Base-by-base conservation (phyloP, 2,888 invertebrate genomes). In the Willowsia nigromaculata region DNA sequence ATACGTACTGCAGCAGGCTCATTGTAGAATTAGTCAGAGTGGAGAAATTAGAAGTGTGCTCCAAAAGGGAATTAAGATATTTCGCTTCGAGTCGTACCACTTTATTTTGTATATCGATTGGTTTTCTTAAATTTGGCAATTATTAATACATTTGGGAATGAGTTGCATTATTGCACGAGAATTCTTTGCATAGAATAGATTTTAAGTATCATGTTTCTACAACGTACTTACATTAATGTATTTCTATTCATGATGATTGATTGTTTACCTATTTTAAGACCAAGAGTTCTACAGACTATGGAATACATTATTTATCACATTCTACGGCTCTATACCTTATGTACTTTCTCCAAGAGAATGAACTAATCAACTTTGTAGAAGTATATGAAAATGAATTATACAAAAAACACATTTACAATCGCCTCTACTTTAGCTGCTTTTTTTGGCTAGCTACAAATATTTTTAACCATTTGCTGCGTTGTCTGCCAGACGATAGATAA, bases 111-210 rank as follows among this genome's bases (percentile, higher is more conserved):
- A 40, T 15, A 25, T 59, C 33, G 18, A 9, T 40, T 22, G 15
- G 62, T 33, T 65, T 40, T n/a, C 33, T 65, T 33, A 15, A 65
- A 22, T 68, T 68, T 68, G 68, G 68, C 68, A 68, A 68, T 68
- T 40, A 4, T 22, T 68, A 50, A 3, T 50, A 59, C 25, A 22
- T 56, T 27, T 59, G 33, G n/a, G 62, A 40, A 68, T n/a, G 37
- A 22, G 68, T 68, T 68, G 4, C 62, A 59, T 27, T 68, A 65
- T 68, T 68, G 68, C 68, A 68, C 68, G 40, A 68, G n/a, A 40
- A 68, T 22, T 68, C n/a, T n/a, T 40, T 22, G 22, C 37, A 27
- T 40, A 37, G 27, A 13, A 18, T 59, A 37, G 18, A 56, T 18
- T 15, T n/a, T n/a, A 18, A 18, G 1, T 3, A 50, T 1, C 33